A percentile compares a stretch with the other conserved stretches of the same genome.
Conservation (phyloP, 2,113 vertebrate genomes). For the Oenanthe melanoleuca region DNA sequence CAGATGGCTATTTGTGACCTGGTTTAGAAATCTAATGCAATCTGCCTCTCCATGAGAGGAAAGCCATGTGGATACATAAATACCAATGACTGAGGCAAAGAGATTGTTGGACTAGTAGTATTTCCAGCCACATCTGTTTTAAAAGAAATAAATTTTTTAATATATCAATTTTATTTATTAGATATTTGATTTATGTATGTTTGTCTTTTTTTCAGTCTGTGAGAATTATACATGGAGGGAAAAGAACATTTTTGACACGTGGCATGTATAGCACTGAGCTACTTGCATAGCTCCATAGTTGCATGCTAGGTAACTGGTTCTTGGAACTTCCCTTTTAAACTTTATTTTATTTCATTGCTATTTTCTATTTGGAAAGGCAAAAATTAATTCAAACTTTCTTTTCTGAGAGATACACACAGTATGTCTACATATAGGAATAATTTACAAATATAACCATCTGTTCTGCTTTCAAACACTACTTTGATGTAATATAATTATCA, state of each 20-base stretch:
- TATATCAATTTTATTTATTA: background rate
- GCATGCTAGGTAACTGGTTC: accelerated
- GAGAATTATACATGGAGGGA: background rate
- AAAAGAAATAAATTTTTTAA: background rate
- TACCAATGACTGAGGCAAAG: background rate
- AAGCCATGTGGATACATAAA: background rate
- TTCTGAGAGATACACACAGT: background rate
- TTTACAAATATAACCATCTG: background rate
- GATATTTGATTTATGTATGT: background rate
- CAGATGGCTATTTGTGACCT: constrained; percentile 38
- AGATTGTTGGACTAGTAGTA: background rate
- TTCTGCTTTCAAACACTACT: background rate
- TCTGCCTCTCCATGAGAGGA: background rate
- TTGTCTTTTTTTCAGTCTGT: background rate
- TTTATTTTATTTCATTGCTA: background rate
- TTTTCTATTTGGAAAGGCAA: background rate
- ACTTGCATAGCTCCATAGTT: background rate
- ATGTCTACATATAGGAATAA: background rate
- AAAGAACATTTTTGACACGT: background rate
- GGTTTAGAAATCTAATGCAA: constrained; percentile 41
- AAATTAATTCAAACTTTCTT: background rate
- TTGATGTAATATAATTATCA: background rate
- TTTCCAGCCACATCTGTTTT: background rate
- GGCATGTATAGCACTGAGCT: background rate
- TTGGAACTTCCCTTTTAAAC: background rate